These are phyloP conservation scores for Sebastes schlegelii DNA, from an alignment of 2,113 vertebrate genomes.

Conservation along the genomic window DNA sequence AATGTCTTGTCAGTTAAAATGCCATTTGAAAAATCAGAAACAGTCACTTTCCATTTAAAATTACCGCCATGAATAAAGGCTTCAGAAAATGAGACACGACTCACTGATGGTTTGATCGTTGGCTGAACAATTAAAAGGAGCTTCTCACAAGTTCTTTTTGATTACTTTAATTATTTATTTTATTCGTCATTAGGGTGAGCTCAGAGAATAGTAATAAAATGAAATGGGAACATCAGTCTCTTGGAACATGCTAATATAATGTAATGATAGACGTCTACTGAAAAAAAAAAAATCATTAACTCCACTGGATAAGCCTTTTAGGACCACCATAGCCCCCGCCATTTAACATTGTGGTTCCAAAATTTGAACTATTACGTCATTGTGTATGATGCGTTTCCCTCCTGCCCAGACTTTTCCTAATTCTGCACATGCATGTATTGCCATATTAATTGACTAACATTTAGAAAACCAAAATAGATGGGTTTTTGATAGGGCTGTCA, in stretches of 20 bases:
- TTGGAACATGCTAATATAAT: slow-evolving; percentile 16
- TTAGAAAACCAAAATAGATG: no score
- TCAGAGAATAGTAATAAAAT: slow-evolving; percentile 27
- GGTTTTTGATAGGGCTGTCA: no score
- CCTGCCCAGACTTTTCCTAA: no score
- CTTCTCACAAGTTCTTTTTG: slow-evolving; percentile 7
- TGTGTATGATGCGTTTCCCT: no score
- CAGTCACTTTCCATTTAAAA: slow-evolving; percentile 43
- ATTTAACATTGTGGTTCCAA: no score
- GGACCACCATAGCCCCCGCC: no score
- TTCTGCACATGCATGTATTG: no score
- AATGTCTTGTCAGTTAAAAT: slow-evolving; percentile 51
- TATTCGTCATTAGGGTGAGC: slow-evolving; percentile 5
- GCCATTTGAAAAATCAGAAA: slow-evolving; percentile 33
- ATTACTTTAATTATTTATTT: slow-evolving; percentile 30
- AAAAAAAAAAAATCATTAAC: not conserved
- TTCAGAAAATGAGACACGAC: not conserved
- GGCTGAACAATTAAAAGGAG: slow-evolving; percentile 15
- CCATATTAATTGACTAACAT: no score
- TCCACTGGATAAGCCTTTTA: not conserved
- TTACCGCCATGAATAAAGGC: slow-evolving; percentile 11
- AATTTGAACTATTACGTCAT: no score
- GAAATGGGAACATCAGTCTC: not conserved
- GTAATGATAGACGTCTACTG: not conserved
- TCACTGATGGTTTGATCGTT: slow-evolving; percentile 25